phyloP scores from a whole-genome alignment of 2,113 vertebrate species.

The Austrofundulus limnaeus region DNA sequence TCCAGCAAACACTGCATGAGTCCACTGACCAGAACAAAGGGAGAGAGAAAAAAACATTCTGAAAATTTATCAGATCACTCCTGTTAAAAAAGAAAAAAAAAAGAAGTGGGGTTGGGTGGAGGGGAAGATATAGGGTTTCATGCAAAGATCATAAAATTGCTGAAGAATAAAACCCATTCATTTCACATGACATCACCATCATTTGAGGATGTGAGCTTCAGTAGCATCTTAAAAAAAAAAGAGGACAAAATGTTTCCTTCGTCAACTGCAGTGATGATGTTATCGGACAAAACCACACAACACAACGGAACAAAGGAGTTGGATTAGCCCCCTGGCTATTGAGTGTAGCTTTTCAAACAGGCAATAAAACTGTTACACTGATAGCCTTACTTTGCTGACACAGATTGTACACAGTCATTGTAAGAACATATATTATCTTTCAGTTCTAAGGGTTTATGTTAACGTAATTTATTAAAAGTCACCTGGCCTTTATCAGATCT shows the following conservation, averaged over 20 bases:
- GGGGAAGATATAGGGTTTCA: slow-evolving; percentile 73
- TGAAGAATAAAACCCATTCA: slow-evolving; percentile 75
- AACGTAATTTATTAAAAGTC: not conserved
- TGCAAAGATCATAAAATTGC: slow-evolving; percentile 77
- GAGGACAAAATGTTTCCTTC: slow-evolving; percentile 64
- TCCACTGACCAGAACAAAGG: slow-evolving; percentile 74
- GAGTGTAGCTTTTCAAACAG: slow-evolving; percentile 41
- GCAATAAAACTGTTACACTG: slow-evolving; percentile 46
- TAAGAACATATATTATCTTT: not conserved
- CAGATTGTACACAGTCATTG: slow-evolving; percentile 23
- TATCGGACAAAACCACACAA: slow-evolving; percentile 52
- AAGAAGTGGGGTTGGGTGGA: not conserved
- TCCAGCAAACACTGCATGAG: slow-evolving; percentile 78
- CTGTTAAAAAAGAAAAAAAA: slow-evolving; percentile 67
- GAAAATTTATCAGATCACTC: slow-evolving; percentile 73
- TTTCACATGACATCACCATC: slow-evolving; percentile 77
- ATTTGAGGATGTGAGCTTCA: slow-evolving; percentile 69
- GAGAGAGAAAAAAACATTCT: slow-evolving; percentile 57
- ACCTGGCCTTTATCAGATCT: not conserved
- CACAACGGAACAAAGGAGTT: slow-evolving; percentile 44
- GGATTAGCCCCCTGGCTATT: slow-evolving; percentile 36
- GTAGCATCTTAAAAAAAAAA: slow-evolving; percentile 48
- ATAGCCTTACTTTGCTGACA: slow-evolving; percentile 24
- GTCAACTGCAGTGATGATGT: slow-evolving; percentile 32
- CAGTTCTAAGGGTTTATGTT: not conserved